A percentile compares a stretch with the other conserved stretches of the same genome.
These are phyloP conservation scores for Caenorhabditis virilis DNA, from an alignment of 2,888 invertebrate species.

Conservation along the genomic window DNA sequence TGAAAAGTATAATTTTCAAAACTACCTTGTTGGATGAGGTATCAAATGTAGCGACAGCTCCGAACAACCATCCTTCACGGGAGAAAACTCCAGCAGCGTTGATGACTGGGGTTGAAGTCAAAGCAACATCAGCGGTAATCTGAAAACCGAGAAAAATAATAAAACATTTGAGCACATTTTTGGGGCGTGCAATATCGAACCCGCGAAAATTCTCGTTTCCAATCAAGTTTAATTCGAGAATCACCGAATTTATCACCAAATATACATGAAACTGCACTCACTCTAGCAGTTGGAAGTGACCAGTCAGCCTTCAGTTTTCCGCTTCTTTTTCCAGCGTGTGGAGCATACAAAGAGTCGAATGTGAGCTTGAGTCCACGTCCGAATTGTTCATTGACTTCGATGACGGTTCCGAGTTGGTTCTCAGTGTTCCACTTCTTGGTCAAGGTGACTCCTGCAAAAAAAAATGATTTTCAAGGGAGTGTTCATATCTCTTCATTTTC, in stretches of 20 bases:
- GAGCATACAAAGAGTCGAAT: constrained; percentile 89
- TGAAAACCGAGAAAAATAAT: too few species aligned
- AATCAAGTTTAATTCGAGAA: constrained; percentile 21
- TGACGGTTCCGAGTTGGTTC: constrained; percentile 86
- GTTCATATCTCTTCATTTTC: constrained; percentile 2
- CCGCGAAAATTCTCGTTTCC: constrained; percentile 16
- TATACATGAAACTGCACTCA: constrained; percentile 25
- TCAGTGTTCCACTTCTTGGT: constrained; percentile 99
- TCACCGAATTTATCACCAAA: constrained; percentile 9
- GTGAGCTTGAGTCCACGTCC: constrained; percentile 88
- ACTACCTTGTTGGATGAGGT: constrained; percentile 85
- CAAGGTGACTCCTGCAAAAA: constrained; percentile 80
- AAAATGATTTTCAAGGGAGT: constrained; percentile 9
- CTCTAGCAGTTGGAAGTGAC: constrained; percentile 53
- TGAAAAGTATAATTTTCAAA: too few species aligned
- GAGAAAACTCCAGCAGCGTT: constrained; percentile 61
- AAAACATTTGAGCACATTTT: too few species aligned
- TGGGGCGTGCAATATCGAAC: too few species aligned
- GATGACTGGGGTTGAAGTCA: constrained; percentile 60
- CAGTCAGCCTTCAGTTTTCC: constrained; percentile 80
- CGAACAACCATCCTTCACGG: constrained; percentile 84
- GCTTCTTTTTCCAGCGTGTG: constrained; percentile 90
- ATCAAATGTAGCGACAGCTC: constrained; percentile 86
- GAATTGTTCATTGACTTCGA: constrained; percentile 87
- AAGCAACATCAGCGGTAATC: constrained; percentile 62